These are phyloP conservation scores for Distichodus sexfasciatus DNA, from an alignment of 2,797 vertebrate genomes.

Conservation along the genomic window DNA sequence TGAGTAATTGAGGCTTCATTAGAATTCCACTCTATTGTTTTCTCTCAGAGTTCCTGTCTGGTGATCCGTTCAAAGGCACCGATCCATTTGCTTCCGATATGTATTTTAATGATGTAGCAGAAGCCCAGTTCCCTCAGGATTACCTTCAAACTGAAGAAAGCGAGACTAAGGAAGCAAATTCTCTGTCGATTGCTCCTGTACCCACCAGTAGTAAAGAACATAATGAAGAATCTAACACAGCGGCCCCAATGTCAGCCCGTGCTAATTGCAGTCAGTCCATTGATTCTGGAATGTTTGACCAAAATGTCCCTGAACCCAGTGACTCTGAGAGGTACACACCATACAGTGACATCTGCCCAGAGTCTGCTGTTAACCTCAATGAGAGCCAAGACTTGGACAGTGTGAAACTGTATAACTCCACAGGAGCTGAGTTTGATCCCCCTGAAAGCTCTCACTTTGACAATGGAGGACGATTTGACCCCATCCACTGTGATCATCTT, in stretches of 20 bases:
- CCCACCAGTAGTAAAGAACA: constrained; percentile 18
- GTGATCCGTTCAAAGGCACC: constrained; percentile 86
- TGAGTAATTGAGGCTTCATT: neutral
- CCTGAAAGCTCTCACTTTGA: neutral
- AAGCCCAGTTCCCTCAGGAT: constrained; percentile 67
- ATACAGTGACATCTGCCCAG: constrained; percentile 5
- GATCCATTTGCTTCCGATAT: constrained; percentile 84
- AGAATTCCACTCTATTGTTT: constrained; percentile 4
- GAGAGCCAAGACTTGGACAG: constrained; percentile 12
- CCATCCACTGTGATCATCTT: constrained; percentile 15
- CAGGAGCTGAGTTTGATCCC: neutral
- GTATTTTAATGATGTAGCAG: constrained; percentile 75
- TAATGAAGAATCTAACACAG: constrained; percentile 6
- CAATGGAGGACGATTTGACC: constrained; percentile 24
- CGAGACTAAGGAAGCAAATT: constrained; percentile 5
- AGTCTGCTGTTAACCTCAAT: constrained; percentile 4
- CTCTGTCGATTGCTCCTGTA: neutral
- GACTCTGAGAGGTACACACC: constrained; percentile 21
- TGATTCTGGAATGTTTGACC: constrained; percentile 32
- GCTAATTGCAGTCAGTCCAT: constrained; percentile 31
- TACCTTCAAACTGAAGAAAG: constrained; percentile 72
- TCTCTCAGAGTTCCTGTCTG: constrained; percentile 83
- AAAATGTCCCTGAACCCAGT: neutral
- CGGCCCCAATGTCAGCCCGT: constrained; percentile 2
- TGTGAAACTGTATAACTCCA: neutral